phyloP scores from a whole-genome alignment of 2,113 vertebrate species.

The Climacteris rufus region DNA sequence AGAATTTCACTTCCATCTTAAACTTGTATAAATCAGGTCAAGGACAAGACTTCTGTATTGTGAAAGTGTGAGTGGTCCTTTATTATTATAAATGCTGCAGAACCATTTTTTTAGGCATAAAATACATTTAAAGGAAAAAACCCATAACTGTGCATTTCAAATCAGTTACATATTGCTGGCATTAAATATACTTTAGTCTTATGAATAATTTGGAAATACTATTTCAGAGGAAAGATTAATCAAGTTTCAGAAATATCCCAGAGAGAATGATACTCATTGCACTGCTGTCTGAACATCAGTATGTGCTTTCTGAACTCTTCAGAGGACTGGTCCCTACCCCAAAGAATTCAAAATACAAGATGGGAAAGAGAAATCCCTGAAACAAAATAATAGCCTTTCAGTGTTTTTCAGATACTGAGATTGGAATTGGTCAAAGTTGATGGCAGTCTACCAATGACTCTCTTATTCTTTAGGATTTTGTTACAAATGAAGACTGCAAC shows the following conservation, averaged over 20 bases:
- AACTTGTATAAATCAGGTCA: neutral
- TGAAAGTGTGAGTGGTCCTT: neutral
- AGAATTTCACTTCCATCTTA: neutral
- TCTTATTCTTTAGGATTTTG: neutral
- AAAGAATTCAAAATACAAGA: neutral
- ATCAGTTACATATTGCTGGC: neutral
- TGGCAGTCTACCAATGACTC: neutral
- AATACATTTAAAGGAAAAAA: neutral
- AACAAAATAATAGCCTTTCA: neutral
- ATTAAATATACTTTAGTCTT: conserved; percentile 9
- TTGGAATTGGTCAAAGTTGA: neutral
- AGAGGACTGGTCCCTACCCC: neutral
- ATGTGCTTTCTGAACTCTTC: neutral
- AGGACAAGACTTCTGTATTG: neutral
- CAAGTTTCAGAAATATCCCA: neutral
- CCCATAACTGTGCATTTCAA: neutral
- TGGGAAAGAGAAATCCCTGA: neutral
- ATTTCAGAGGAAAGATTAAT: conserved; percentile 15
- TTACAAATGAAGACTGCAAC: conserved; percentile 1
- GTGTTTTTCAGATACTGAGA: neutral
- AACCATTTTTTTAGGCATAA: neutral
- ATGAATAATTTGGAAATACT: neutral
- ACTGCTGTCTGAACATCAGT: neutral
- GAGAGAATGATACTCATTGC: neutral
- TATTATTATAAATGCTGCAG: neutral